Evolutionary conservation across 2,113 vertebrate species (phyloP).

Genomic region (Seriola aureovittata): DNA sequence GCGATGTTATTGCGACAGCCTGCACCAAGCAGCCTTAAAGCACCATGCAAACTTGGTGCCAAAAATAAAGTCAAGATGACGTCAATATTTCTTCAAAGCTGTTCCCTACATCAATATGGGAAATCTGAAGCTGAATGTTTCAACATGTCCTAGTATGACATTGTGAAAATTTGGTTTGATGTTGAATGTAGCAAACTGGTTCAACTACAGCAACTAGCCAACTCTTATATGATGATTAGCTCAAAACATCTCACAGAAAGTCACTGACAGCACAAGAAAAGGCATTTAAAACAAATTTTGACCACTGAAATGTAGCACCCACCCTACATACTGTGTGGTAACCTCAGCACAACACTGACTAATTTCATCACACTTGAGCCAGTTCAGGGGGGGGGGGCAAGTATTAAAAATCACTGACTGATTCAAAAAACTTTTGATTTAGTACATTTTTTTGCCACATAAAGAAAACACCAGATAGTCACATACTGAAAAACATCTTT

Average conservation of each 20-base stretch:
- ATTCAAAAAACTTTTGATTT: conserved; percentile 8
- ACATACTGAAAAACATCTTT: conserved; percentile 8
- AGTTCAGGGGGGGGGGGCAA: background rate
- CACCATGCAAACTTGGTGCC: conserved; percentile 32
- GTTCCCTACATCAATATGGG: conserved; percentile 9
- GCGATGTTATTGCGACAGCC: conserved; percentile 34
- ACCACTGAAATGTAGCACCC: background rate
- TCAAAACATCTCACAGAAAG: background rate
- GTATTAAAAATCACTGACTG: background rate
- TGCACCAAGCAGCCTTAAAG: conserved; percentile 16
- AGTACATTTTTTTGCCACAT: background rate
- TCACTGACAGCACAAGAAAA: background rate
- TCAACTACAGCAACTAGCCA: background rate
- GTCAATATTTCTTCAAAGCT: conserved; percentile 35
- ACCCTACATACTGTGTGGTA: background rate
- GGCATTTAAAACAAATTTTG: conserved; percentile 3
- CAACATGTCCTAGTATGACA: background rate
- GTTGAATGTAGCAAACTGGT: background rate
- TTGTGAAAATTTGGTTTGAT: background rate
- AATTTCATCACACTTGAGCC: background rate
- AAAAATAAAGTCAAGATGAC: conserved; percentile 39
- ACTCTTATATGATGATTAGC: conserved; percentile 1
- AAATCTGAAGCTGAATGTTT: background rate
- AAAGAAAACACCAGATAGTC: conserved; percentile 9
- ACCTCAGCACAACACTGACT: background rate